Conservation (phyloP, 2,797 vertebrate species). For the Trichosurus vulpecula region DNA sequence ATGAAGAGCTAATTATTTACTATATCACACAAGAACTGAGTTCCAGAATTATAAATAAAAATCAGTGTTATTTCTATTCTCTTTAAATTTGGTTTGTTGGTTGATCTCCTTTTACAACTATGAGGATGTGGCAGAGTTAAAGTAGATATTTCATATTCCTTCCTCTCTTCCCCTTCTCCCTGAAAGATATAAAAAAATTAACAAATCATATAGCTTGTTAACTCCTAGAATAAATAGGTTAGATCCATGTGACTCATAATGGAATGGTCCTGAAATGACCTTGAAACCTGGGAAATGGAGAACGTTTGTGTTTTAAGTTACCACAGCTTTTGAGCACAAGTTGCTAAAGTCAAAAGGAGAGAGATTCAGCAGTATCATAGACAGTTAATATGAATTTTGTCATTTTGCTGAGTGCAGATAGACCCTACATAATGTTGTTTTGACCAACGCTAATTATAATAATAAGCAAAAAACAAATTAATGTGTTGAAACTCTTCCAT, state of each 20-base stretch:
- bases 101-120: background rate
- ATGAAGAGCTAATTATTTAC: slow-evolving; percentile 21
- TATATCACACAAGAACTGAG: background rate
- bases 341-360: background rate
- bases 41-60: slow-evolving; percentile 35
- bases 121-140: background rate
- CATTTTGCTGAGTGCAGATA: background rate
- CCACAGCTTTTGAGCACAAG: background rate
- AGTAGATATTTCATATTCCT: background rate
- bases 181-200: background rate
- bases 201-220: no score
- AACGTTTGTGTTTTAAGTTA: background rate
- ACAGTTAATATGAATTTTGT: background rate
- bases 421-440: background rate
- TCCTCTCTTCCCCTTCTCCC: background rate
- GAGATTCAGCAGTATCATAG: background rate
- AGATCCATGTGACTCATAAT: no score
- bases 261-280: background rate
- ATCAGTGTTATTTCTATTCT: background rate
- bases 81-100: background rate
- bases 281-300: background rate
- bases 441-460: background rate
- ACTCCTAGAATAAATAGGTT: no score
- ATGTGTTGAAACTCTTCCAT: background rate
- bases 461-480: background rate